Evolutionary conservation across 2,113 vertebrate genomes (phyloP), one percentile per base, ranked within the genome.

Genomic region (Passer domesticus): DNA sequence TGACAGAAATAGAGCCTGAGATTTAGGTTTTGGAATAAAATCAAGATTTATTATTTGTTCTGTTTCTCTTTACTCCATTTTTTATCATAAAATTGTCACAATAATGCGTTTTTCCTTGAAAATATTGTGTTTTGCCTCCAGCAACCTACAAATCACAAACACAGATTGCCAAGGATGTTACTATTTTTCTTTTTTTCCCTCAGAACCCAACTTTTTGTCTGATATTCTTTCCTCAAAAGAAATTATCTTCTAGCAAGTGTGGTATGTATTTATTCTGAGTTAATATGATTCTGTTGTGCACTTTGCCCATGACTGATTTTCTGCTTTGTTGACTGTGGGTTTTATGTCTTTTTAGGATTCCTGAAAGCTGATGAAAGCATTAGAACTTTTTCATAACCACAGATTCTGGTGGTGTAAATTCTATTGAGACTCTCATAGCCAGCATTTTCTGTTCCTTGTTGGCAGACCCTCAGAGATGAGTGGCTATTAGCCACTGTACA

Each of bases 71-170:
- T 47, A 67, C 16, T 79, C n/a, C 13, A 25, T 87, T 85, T 91
- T 94, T 95, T 87, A 87, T 82, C 58, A 91, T 75, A 92, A 95
- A 89, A 84, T 53, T 94, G 94, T 89, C 89, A 93, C 39, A 56
- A 44, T 83, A 52, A 41, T 83, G 63, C 41, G 25, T 72, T 62
- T 95, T 92, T 89, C 69, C 58, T 87, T 85, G 56, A 94, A 96
- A 95, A 94, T 79, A 84, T 33, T 89, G 52, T 27, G 63, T 68
- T 91, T 92, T 82, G 43, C 91, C 81, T 95, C 67, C 39, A 91
- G 89, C 46, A 94, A 89, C 19, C 19, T 66, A 89, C 81, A 96
- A 82, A 95, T 91, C 87, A 92, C 75, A 91, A 92, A 60, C 52
- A 72, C 4, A 76, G 62, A 68, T 79, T 87, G 16, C 24, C 85